Percentiles rank a stretch among this genome's conserved stretches.
Evolutionary conservation across 2,797 vertebrate genomes (phyloP).

Genomic region (Rhinella marina): DNA sequence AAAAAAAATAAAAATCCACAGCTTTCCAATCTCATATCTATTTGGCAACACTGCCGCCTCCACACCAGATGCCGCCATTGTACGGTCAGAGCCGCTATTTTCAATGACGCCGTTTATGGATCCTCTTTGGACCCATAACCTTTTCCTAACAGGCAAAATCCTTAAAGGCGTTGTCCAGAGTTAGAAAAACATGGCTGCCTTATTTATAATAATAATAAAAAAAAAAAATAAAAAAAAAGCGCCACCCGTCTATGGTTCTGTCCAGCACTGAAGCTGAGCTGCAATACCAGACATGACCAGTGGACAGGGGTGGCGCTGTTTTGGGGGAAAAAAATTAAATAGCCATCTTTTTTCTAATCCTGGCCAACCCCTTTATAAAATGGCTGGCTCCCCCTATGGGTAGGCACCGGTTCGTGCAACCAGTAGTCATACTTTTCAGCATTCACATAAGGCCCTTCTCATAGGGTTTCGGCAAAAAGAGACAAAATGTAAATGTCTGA

Average conservation of each 20-base stretch:
- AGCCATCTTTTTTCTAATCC: too few relatives aligned
- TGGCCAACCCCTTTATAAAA: not conserved
- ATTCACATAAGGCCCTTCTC: not conserved
- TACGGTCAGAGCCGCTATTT: not conserved
- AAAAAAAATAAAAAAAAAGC: too few relatives aligned
- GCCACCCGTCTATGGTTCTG: too few relatives aligned
- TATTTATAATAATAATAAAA: too few relatives aligned
- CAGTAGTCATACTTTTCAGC: not conserved
- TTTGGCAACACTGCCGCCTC: not conserved
- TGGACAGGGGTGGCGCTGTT: too few relatives aligned
- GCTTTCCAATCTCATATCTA: not conserved
- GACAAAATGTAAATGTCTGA: not conserved
- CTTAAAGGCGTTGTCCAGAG: not conserved
- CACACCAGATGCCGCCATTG: not conserved
- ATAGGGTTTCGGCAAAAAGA: not conserved
- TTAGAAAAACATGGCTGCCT: too few relatives aligned
- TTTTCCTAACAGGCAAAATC: not conserved
- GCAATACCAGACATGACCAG: too few relatives aligned
- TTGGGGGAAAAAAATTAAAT: too few relatives aligned
- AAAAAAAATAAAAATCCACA: not conserved
- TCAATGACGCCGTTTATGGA: not conserved
- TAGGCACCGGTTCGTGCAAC: not conserved
- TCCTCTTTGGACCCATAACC: not conserved
- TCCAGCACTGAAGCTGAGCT: too few relatives aligned
- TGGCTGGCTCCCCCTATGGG: not conserved